These are phyloP conservation scores for Apogon hyalosoma DNA, from an alignment of 2,797 vertebrate species.

Conservation along the genomic window DNA sequence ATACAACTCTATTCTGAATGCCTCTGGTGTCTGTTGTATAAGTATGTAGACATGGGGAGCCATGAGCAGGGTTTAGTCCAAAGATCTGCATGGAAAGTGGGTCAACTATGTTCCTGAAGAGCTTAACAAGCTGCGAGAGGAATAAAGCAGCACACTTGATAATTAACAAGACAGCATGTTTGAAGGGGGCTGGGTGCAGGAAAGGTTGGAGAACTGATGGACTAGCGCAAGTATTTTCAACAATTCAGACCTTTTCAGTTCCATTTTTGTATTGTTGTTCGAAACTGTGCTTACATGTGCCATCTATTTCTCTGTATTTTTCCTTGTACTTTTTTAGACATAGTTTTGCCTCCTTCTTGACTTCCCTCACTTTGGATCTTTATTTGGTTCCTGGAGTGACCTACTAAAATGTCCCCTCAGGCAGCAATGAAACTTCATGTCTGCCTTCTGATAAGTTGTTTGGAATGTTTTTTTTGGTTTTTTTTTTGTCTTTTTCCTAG, in stretches of 20 bases:
- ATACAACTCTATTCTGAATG: constrained; percentile 14
- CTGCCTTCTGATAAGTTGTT: not conserved
- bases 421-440: not conserved
- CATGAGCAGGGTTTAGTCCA: constrained; percentile 61
- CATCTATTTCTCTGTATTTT: not conserved
- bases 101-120: constrained; percentile 84
- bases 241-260: constrained; percentile 1
- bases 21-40: constrained; percentile 41
- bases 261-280: not conserved
- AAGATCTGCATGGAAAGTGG: constrained; percentile 82
- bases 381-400: constrained; percentile 2
- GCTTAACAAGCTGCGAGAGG: constrained; percentile 79
- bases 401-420: not conserved
- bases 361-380: not conserved
- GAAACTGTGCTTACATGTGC: not conserved
- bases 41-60: constrained; percentile 36
- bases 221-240: constrained; percentile 34
- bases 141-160: constrained; percentile 77
- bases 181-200: constrained; percentile 45
- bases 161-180: constrained; percentile 78
- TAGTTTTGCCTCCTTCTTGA: not conserved
- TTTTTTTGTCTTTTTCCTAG: not conserved
- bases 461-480: not conserved
- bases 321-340: not conserved
- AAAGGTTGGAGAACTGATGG: constrained; percentile 55